These are phyloP conservation scores for Decapterus maruadsi DNA, from an alignment of 2,797 vertebrate species.

Conservation along the genomic window DNA sequence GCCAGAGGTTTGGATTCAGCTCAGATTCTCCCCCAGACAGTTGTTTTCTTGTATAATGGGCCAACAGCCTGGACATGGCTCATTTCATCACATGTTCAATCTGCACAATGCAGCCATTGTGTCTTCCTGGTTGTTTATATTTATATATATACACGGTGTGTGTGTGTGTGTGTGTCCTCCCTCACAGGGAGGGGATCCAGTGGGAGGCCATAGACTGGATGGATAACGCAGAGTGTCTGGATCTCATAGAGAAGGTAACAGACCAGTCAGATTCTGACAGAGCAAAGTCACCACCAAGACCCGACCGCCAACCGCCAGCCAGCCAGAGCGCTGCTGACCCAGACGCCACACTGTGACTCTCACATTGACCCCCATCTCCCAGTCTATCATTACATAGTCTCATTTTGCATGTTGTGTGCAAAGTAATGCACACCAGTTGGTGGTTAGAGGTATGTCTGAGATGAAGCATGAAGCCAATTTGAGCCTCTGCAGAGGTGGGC, in stretches of 20 bases:
- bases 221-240: conserved; percentile 95
- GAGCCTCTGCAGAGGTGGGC: conserved; percentile 33
- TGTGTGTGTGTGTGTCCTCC: conserved; percentile 37
- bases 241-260: conserved; percentile 93
- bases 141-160: conserved; percentile 39
- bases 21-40: conserved; percentile 74
- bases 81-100: conserved; percentile 82
- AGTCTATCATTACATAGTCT: conserved; percentile 74
- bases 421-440: conserved; percentile 71
- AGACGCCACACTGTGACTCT: conserved; percentile 64
- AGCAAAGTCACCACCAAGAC: conserved; percentile 55
- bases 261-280: conserved; percentile 33
- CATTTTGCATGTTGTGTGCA: conserved; percentile 70
- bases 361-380: conserved; percentile 64
- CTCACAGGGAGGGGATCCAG: conserved; percentile 91
- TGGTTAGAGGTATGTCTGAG: conserved; percentile 50
- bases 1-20: conserved; percentile 68
- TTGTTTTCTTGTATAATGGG: conserved; percentile 78
- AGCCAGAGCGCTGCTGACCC: conserved; percentile 60
- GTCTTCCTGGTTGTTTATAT: conserved; percentile 65
- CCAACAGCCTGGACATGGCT: conserved; percentile 75
- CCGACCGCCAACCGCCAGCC: conserved; percentile 66
- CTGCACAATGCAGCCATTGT: conserved; percentile 80
- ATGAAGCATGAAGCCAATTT: conserved; percentile 53
- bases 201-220: conserved; percentile 97